These are phyloP conservation scores for Thelaira solivaga DNA, from an alignment of 2,888 invertebrate species.

Conservation along the genomic window DNA sequence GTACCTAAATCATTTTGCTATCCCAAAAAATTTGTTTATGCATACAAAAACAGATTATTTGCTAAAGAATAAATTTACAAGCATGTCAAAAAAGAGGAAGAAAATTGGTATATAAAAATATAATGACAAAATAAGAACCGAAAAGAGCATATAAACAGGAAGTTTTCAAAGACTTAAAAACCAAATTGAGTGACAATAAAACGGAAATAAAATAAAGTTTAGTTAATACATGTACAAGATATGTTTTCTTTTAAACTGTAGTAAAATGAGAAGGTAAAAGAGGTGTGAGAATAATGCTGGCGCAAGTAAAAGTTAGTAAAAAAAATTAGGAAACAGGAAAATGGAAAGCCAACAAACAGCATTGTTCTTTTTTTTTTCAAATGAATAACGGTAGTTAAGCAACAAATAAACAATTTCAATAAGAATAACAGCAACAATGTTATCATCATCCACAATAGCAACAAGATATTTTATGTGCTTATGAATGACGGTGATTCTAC, in stretches of 20 bases:
- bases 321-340: conserved; percentile 53
- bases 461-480: conserved; percentile 17
- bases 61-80: background rate
- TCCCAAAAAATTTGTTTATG: conserved; percentile 1
- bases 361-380: conserved; percentile 31
- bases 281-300: background rate
- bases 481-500: conserved; percentile 21
- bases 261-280: background rate
- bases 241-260: background rate
- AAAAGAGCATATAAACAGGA: conserved; percentile 44
- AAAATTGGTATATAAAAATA: conserved; percentile 33
- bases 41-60: conserved; percentile 18
- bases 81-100: conserved; percentile 35
- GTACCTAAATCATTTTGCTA: conserved; percentile 8
- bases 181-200: conserved; percentile 61
- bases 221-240: background rate
- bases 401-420: conserved; percentile 21
- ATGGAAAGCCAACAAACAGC: conserved; percentile 54
- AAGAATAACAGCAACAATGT: conserved; percentile 10
- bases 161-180: conserved; percentile 50
- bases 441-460: conserved; percentile 1
- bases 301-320: background rate
- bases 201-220: conserved; percentile 59
- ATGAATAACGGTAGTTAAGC: conserved; percentile 46
- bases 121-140: conserved; percentile 19